These are phyloP conservation scores for Balanococcus diminutus DNA, from an alignment of 2,888 invertebrate genomes.

Conservation along the genomic window DNA sequence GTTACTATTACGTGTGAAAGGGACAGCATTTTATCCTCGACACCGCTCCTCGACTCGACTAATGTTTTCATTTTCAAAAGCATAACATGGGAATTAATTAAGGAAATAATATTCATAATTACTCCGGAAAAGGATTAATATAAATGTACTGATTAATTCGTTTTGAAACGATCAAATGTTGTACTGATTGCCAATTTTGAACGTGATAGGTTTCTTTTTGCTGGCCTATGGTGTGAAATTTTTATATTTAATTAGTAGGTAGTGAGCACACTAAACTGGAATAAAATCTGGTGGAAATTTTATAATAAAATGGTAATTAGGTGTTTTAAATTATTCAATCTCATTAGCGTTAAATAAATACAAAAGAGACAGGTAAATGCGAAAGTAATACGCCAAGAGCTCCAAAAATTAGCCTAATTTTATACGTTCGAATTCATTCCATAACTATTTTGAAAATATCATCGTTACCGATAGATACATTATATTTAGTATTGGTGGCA, in stretches of 20 bases:
- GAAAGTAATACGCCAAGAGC: not conserved
- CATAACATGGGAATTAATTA: slow-evolving; percentile 45
- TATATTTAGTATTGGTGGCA: not conserved
- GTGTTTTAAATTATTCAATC: not conserved
- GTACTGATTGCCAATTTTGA: slow-evolving; percentile 19
- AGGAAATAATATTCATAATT: slow-evolving; percentile 48
- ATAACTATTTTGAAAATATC: not conserved
- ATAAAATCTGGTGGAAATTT: not conserved
- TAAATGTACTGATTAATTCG: slow-evolving; percentile 37
- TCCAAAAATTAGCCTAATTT: not conserved
- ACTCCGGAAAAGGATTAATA: slow-evolving; percentile 33
- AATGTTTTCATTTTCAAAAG: slow-evolving; percentile 44
- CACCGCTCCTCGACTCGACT: not conserved
- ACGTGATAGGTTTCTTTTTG: not conserved
- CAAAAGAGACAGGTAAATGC: not conserved
- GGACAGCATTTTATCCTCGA: slow-evolving; percentile 15
- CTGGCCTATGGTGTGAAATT: not conserved
- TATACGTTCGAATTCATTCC: not conserved
- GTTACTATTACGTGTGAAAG: slow-evolving; percentile 43
- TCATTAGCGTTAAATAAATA: not conserved
- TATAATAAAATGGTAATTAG: slow-evolving; percentile 17
- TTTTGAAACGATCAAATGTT: slow-evolving; percentile 31
- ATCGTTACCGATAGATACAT: not conserved
- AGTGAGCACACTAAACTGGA: too few relatives aligned
- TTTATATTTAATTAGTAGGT: not conserved